These are phyloP conservation scores for Eilema depressum DNA, from an alignment of 2,888 invertebrate genomes.

Conservation along the genomic window DNA sequence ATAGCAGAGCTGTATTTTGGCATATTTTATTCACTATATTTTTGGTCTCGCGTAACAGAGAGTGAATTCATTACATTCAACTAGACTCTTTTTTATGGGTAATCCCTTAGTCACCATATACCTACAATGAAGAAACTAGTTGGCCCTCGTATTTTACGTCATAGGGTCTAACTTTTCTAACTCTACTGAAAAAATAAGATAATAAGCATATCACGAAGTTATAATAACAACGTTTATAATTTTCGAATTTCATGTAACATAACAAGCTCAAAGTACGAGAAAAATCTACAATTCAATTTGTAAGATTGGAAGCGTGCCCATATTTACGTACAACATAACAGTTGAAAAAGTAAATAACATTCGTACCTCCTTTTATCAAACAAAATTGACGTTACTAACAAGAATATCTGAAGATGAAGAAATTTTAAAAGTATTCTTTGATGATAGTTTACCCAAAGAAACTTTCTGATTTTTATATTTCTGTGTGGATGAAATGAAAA, in stretches of 20 bases:
- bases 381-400: slow-evolving; percentile 25
- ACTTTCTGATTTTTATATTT: slow-evolving; percentile 57
- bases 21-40: no score
- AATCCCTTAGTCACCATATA: no score
- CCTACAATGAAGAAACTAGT: no score
- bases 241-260: neutral
- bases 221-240: slow-evolving; percentile 1
- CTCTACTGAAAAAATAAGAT: neutral
- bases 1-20: no score
- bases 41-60: no score
- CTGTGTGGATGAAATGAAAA: slow-evolving; percentile 61
- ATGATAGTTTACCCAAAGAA: slow-evolving; percentile 55
- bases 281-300: neutral
- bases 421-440: slow-evolving; percentile 40
- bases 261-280: slow-evolving; percentile 7
- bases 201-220: no score
- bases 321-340: neutral
- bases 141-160: no score
- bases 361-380: slow-evolving; percentile 7
- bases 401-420: slow-evolving; percentile 26
- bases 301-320: slow-evolving; percentile 7
- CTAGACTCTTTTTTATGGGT: no score
- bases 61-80: no score
- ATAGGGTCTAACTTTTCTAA: no score
- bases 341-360: slow-evolving; percentile 6